Evolutionary conservation across 2,113 vertebrate species (phyloP), one percentile per base, ranked within the genome.

Genomic region (Cyrtonyx montezumae): DNA sequence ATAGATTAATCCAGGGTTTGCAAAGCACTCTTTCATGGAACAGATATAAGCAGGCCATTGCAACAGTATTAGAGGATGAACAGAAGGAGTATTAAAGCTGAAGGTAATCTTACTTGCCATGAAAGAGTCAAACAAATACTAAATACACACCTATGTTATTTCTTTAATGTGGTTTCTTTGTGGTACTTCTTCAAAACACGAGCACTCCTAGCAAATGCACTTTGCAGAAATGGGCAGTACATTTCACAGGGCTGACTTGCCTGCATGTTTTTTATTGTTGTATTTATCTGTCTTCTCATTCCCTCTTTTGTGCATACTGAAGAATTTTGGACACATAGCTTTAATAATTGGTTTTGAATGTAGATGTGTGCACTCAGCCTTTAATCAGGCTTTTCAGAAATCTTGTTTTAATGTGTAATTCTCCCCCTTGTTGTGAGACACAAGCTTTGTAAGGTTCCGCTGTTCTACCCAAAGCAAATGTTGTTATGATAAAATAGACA

Each of bases 401-500:
- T 6, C 51, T 45, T 22, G 18, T 81, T 92, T 30, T 20, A 80
- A 10, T 34, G 42, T 63, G 46, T n/a, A 25, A 51, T 49, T 89
- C 74, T 69, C 87, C 42, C 71, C 49, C 34, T 82, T 61, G 22
- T 81, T 23, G 32, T 66, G 55, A 79, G 63, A 75, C 11, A 77
- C 5, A 56, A 0, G 59, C 40, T 93, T 96, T 82, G 12, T 70
- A 16, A 93, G 73, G 84, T 85, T 95, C 82, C 3, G 20, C 88
- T 91, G 53, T 40, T 91, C 76, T 85, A 13, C 75, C 93, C 71
- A 87, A 84, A 93, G 75, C 92, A 95, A 93, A 90, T 93, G 82
- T 93, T 94, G 84, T 93, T 96, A 56, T 95, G 90, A 92, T 96
- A 95, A 96, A 95, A 81, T 70, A 91, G 89, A 80, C 73, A 68